Percentiles rank a stretch among this genome's conserved stretches.
These are phyloP conservation scores for Halictus rubicundus DNA, from an alignment of 1,140 invertebrate genomes.

Conservation along the genomic window DNA sequence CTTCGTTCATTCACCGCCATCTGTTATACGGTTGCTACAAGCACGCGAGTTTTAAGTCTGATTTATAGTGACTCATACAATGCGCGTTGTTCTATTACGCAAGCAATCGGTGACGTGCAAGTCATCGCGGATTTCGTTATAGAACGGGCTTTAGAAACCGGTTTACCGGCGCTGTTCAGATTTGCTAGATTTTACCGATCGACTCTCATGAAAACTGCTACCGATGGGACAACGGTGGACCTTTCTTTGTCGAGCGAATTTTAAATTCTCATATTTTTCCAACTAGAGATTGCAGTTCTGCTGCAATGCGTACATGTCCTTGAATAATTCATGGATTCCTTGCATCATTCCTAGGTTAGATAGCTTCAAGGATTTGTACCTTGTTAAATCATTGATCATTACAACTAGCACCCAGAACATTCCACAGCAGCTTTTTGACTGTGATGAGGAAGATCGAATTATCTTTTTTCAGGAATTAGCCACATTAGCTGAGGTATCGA, in stretches of 20 bases:
- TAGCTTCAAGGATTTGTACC: not conserved
- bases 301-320: not conserved
- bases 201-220: not conserved
- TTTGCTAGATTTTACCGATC: not conserved
- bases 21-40: conserved; percentile 41
- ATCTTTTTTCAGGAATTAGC: conserved; percentile 83
- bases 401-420: not conserved
- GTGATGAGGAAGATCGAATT: not conserved
- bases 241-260: not conserved
- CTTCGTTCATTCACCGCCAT: conserved; percentile 52
- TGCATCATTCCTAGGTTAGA: not conserved
- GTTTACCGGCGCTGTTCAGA: not conserved
- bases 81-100: not conserved
- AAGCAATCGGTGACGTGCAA: conserved; percentile 13
- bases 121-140: conserved; percentile 17
- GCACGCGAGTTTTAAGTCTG: conserved; percentile 22
- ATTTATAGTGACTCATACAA: conserved; percentile 29
- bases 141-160: not conserved
- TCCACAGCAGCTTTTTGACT: not conserved
- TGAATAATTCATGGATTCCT: conserved; percentile 16
- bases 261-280: not conserved
- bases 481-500: conserved; percentile 81
- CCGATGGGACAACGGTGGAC: not conserved
- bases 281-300: not conserved
- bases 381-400: not conserved